Base-by-base conservation (phyloP, 2,888 invertebrate genomes). In the Drosophila limbata region DNA sequence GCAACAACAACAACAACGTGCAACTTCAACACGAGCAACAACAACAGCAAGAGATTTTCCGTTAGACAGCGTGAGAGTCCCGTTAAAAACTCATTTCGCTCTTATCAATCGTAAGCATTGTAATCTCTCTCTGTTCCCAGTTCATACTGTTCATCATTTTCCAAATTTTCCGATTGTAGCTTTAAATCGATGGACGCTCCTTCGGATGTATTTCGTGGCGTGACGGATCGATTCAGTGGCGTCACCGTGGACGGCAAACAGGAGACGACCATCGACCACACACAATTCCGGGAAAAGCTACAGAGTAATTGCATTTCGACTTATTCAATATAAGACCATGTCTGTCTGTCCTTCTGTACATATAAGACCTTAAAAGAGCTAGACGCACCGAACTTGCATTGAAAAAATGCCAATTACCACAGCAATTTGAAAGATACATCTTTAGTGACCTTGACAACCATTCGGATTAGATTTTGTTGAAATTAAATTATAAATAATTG, bases 161-260 rank as follows among this genome's bases (percentile, higher is more conserved):
- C 15, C 13, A 8, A 13, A n/a, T n/a, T 56, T 37, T 37, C 1
- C 5, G 17, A 17, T 48, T 48, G 3, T n/a, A 88, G 81, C 10
- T 69, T 21, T 8, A 55, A 44, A 21, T 21, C 4, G 15, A 92
- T 92, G 91, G 90, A 90, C 40, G 77, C 71, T 0, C 90, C 91
- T 3, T 53, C 77, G 11, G 90, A 89, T 35, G 60, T 93, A 10
- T 95, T 95, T 87, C 88, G 92, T 39, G 94, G 95, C 1, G 82
- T 84, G 10, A 57, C 87, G 25, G 97, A 97, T 91, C 94, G 95
- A 77, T 96, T 95, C 79, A 94, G 95, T 87, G 97, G 96, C 1
- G 92, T 97, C 6, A 95, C 95, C n/a, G 94, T 97, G 0, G 94
- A 95, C 44, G 62, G 75, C 44, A 70, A 69, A 10, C 47, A 83